Evolutionary conservation across 2,113 vertebrate species (phyloP).

Genomic region (Machaerirhynchus nigripectus): DNA sequence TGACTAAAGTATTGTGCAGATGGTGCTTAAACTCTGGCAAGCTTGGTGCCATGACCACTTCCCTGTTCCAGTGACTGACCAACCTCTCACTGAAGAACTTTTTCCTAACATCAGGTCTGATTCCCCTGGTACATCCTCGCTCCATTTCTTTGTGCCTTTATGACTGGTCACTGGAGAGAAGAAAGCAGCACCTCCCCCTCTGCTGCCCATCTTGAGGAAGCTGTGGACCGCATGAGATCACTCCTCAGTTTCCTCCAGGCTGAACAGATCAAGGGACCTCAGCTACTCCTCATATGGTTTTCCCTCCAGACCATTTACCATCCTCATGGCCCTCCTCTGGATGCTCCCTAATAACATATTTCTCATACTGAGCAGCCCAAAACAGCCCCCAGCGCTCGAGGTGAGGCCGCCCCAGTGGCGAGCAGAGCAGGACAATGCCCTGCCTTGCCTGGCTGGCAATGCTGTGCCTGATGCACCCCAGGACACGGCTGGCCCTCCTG

Average conservation of each 20-base stretch:
- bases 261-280: background rate
- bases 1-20: background rate
- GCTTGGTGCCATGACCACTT: background rate
- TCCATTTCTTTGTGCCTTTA: background rate
- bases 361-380: rapidly evolving
- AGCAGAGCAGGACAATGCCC: background rate
- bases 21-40: too few relatives aligned
- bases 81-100: background rate
- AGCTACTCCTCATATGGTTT: background rate
- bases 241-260: background rate
- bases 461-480: background rate
- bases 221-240: background rate
- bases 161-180: background rate
- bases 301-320: background rate
- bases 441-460: rapidly evolving
- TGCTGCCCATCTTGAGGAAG: background rate
- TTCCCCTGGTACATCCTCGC: background rate
- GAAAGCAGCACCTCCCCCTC: background rate
- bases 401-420: rapidly evolving
- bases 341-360: background rate
- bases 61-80: background rate
- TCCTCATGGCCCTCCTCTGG: background rate
- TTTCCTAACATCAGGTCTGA: background rate
- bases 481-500: rapidly evolving
- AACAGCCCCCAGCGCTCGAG: rapidly evolving